phyloP scores from a whole-genome alignment of 2,113 vertebrate species.

The Macroglossus sobrinus region DNA sequence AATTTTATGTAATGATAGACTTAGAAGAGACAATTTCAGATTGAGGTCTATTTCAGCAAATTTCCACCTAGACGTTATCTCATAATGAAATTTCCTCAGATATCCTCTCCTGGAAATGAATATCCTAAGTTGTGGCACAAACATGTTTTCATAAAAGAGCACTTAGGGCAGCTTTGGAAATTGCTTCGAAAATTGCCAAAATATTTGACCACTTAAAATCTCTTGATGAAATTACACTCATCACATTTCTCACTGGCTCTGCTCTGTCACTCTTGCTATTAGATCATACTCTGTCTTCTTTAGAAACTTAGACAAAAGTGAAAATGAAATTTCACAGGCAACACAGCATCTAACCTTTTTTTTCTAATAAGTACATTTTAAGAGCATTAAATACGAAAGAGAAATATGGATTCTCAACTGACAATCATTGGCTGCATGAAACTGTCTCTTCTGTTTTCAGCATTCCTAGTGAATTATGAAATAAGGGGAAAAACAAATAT shows the following conservation, averaged over 20 bases:
- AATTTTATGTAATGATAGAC: neutral
- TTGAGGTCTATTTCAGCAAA: neutral
- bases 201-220: slow-evolving; percentile 35
- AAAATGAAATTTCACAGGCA: slow-evolving; percentile 34
- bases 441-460: neutral
- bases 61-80: neutral
- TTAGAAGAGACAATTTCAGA: neutral
- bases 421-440: too few species aligned
- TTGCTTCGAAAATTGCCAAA: slow-evolving; percentile 40
- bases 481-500: neutral
- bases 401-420: neutral
- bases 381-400: neutral
- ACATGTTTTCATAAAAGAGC: neutral
- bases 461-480: neutral
- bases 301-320: neutral
- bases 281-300: neutral
- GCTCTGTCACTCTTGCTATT: neutral
- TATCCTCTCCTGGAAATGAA: neutral
- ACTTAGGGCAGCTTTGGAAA: neutral
- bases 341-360: neutral
- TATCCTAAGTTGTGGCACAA: neutral
- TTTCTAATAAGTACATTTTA: neutral
- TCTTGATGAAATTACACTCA: slow-evolving; percentile 17
- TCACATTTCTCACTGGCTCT: neutral
- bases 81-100: neutral